These are phyloP conservation scores for Galeruca laticollis DNA, from an alignment of 2,888 invertebrate species.

Conservation along the genomic window DNA sequence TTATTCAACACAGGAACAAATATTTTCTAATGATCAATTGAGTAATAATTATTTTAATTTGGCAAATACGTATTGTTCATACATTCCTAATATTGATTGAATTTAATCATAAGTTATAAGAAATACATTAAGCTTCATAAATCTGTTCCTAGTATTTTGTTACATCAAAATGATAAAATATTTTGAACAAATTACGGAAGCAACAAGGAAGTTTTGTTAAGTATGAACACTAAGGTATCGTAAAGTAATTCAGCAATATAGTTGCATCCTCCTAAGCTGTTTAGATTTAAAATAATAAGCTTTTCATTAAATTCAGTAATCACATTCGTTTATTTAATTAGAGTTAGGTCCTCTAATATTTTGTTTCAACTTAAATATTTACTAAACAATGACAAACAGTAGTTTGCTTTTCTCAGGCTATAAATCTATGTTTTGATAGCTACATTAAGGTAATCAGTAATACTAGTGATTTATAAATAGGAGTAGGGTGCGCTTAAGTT, in stretches of 20 bases:
- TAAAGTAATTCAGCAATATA: neutral
- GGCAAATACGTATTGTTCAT: too few species aligned
- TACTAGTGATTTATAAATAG: constrained; percentile 45
- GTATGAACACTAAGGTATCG: neutral
- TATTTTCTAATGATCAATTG: too few species aligned
- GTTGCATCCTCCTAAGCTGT: neutral
- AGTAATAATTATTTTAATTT: too few species aligned
- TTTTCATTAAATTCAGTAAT: neutral
- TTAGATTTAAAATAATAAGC: neutral
- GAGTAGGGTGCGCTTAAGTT: constrained; percentile 50
- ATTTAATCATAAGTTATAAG: too few species aligned
- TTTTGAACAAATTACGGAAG: too few species aligned
- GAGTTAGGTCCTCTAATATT: too few species aligned
- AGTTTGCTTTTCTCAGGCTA: constrained; percentile 27
- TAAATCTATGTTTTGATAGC: constrained; percentile 40
- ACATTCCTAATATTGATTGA: too few species aligned
- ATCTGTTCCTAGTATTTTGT: too few species aligned
- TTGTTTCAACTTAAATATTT: neutral
- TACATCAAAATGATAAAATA: too few species aligned
- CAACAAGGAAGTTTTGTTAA: neutral
- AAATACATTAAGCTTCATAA: too few species aligned
- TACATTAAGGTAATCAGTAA: constrained; percentile 49
- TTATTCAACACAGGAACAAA: too few species aligned
- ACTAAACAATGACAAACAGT: neutral
- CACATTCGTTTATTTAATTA: neutral